Evolutionary conservation across 1,140 invertebrate genomes (phyloP).

Genomic region (Pogonomyrmex californicus): DNA sequence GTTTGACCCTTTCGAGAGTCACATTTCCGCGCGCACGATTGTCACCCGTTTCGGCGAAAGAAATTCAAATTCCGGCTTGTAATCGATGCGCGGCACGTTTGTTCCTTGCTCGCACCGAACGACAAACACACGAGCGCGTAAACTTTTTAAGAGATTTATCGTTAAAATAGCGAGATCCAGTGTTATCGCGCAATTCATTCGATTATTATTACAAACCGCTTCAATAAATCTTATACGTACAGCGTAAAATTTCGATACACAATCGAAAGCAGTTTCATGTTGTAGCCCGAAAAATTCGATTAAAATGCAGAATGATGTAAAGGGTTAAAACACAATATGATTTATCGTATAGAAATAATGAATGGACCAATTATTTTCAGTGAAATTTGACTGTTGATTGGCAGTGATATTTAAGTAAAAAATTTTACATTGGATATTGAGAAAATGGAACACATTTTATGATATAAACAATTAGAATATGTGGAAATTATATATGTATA

Average conservation of each 20-base stretch:
- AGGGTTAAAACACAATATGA: slow-evolving; percentile 7
- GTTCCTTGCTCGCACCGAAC: neutral
- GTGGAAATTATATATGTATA: neutral
- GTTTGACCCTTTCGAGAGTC: slow-evolving; percentile 57
- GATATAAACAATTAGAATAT: neutral
- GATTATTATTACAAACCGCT: slow-evolving; percentile 50
- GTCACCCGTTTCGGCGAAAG: slow-evolving; percentile 52
- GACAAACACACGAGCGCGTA: neutral
- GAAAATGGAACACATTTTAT: neutral
- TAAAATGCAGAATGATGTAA: slow-evolving; percentile 38
- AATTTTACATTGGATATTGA: neutral
- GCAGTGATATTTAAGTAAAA: slow-evolving; percentile 29
- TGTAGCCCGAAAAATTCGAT: slow-evolving; percentile 15
- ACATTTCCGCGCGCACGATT: slow-evolving; percentile 49
- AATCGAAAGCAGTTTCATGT: slow-evolving; percentile 19
- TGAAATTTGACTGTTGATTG: slow-evolving; percentile 41
- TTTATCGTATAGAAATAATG: slow-evolving; percentile 46
- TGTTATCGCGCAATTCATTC: neutral
- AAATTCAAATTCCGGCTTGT: slow-evolving; percentile 49
- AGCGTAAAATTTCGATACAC: slow-evolving; percentile 4
- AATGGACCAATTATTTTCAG: slow-evolving; percentile 49
- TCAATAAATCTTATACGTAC: neutral
- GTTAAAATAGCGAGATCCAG: slow-evolving; percentile 24
- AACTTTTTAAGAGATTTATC: slow-evolving; percentile 31
- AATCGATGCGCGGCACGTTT: slow-evolving; percentile 56